Conservation (phyloP, 2,888 invertebrate genomes). For the Serrognathus titanus region DNA sequence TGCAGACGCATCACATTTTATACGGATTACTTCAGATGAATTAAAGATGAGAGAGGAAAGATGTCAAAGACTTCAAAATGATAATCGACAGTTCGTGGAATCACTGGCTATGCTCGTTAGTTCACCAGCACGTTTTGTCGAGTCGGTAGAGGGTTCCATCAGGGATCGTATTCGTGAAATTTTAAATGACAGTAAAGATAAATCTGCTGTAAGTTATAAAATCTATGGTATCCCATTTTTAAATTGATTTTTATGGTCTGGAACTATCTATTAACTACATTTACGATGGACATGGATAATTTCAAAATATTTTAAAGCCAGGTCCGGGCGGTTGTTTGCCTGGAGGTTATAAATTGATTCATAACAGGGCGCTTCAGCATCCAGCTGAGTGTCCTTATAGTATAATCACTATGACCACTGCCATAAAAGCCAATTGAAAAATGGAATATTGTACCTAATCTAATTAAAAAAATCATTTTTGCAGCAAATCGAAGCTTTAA, state of each 20-base stretch:
- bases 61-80: conserved; percentile 62
- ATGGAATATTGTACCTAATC: too few relatives aligned
- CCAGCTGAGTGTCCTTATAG: not conserved
- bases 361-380: not conserved
- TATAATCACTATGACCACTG: not conserved
- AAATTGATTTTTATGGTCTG: too few relatives aligned
- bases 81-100: conserved; percentile 67
- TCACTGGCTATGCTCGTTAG: conserved; percentile 69
- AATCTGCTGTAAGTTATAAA: conserved; percentile 60
- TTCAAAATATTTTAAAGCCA: too few relatives aligned
- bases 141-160: conserved; percentile 73
- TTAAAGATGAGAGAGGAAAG: conserved; percentile 67
- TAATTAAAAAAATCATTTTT: not conserved
- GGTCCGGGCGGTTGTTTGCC: too few relatives aligned
- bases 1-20: not conserved
- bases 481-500: conserved; percentile 72
- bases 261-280: too few relatives aligned
- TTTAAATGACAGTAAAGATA: conserved; percentile 73
- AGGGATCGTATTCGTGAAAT: conserved; percentile 77
- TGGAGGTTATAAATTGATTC: too few relatives aligned
- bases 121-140: conserved; percentile 69
- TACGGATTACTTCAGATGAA: conserved; percentile 55
- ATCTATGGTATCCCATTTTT: not conserved
- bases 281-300: too few relatives aligned
- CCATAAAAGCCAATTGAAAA: too few relatives aligned